Evolutionary conservation across 2,797 vertebrate species (phyloP).

Genomic region (Mus minutoides): DNA sequence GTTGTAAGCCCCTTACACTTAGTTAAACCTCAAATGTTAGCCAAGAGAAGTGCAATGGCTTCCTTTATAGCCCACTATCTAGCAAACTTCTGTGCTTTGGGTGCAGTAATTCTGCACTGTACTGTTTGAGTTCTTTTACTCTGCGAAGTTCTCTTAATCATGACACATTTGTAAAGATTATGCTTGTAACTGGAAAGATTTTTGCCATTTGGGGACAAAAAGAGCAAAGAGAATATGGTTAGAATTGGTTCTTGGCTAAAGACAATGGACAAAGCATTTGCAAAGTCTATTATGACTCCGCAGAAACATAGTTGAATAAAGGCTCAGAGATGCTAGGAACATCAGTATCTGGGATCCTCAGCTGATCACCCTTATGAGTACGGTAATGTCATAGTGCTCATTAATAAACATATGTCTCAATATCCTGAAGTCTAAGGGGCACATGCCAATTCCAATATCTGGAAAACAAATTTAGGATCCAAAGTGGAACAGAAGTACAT

Average conservation of each 20-base stretch:
- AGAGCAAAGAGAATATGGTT: constrained; percentile 24
- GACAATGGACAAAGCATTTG: constrained; percentile 49
- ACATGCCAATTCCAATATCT: constrained; percentile 12
- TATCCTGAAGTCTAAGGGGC: constrained; percentile 33
- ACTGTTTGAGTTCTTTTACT: constrained; percentile 7
- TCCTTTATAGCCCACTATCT: background rate
- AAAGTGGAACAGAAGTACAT: constrained; percentile 19
- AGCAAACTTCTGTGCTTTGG: constrained; percentile 43
- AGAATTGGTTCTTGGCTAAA: constrained; percentile 42
- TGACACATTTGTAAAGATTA: constrained; percentile 48
- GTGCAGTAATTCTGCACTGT: background rate
- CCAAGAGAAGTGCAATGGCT: background rate
- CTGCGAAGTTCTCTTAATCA: constrained; percentile 13
- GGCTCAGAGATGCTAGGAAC: background rate
- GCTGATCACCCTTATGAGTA: constrained; percentile 38
- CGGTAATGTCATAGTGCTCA: constrained; percentile 45
- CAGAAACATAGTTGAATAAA: constrained; percentile 49
- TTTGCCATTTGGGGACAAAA: constrained; percentile 20
- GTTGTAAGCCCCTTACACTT: constrained; percentile 5
- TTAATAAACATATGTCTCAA: constrained; percentile 52
- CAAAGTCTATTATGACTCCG: constrained; percentile 23
- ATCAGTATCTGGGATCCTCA: constrained; percentile 42
- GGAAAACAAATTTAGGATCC: constrained; percentile 50
- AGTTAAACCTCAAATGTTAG: constrained; percentile 29
- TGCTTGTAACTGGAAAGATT: constrained; percentile 37